These are phyloP conservation scores for Machaerirhynchus nigripectus DNA, from an alignment of 2,113 vertebrate genomes.

Conservation along the genomic window DNA sequence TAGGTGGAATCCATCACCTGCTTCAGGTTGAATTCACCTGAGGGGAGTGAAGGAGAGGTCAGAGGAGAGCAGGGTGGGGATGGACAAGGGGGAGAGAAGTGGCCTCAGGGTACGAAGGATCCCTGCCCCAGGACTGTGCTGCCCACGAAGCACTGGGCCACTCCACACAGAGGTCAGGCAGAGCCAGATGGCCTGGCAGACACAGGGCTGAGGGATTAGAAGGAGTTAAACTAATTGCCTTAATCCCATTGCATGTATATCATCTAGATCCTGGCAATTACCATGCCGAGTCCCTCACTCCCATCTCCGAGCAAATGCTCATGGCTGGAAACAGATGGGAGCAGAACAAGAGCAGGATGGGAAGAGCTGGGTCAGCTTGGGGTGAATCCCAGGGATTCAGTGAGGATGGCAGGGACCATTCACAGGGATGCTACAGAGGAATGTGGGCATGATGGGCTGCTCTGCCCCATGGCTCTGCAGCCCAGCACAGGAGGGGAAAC, in stretches of 20 bases:
- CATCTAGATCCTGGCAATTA: constrained; percentile 45
- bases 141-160: neutral
- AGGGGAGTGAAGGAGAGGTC: neutral
- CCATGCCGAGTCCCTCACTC: neutral
- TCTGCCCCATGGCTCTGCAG: neutral
- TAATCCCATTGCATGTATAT: constrained; percentile 45
- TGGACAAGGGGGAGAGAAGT: neutral
- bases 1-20: constrained; percentile 88
- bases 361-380: neutral
- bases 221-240: constrained; percentile 55
- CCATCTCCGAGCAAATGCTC: neutral
- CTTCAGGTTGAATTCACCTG: constrained; percentile 86
- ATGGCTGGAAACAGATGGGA: neutral
- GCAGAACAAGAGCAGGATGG: neutral
- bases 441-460: neutral
- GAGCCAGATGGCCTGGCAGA: constrained; percentile 47
- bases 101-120: fast-evolving
- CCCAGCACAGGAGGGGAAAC: neutral
- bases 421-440: neutral
- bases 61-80: neutral
- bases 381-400: neutral
- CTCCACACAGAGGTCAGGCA: neutral
- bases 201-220: constrained; percentile 8
- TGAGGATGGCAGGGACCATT: neutral
- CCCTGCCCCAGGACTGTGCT: neutral